phyloP scores from a whole-genome alignment of 2,797 vertebrate genomes.

The Echeneis naucrates region DNA sequence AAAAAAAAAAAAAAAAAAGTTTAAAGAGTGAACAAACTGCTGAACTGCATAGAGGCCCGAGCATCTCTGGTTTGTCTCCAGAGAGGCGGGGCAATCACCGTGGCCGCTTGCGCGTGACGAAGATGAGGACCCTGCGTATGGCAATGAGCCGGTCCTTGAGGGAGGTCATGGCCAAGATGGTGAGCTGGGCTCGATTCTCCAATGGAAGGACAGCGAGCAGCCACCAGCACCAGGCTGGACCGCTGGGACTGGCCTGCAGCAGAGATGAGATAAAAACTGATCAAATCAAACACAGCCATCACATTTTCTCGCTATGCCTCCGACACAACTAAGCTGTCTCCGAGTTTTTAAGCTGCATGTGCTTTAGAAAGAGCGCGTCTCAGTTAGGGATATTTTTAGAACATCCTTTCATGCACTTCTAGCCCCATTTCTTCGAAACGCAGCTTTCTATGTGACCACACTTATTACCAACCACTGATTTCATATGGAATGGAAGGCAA shows the following conservation, averaged over 20 bases:
- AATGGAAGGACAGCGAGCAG: constrained; percentile 91
- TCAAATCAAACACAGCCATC: background rate
- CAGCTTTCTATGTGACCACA: background rate
- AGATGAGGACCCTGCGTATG: constrained; percentile 90
- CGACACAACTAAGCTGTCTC: too few species aligned
- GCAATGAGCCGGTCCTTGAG: constrained; percentile 92
- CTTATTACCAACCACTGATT: background rate
- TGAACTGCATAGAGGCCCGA: constrained; percentile 57
- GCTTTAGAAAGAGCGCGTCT: background rate
- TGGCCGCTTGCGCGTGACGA: constrained; percentile 90
- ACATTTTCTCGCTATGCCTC: too few species aligned
- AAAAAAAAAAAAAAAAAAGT: too few species aligned
- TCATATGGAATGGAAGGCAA: background rate
- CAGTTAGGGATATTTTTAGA: too few species aligned
- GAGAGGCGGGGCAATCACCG: constrained; percentile 77
- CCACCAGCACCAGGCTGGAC: constrained; percentile 97
- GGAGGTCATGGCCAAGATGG: constrained; percentile 91
- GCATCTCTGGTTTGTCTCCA: background rate
- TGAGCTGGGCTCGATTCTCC: constrained; percentile 92
- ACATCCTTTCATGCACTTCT: too few species aligned
- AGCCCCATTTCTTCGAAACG: background rate
- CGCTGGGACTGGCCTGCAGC: constrained; percentile 87
- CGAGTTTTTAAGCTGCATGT: too few species aligned
- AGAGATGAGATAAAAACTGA: background rate
- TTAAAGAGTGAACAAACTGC: background rate